Evolutionary conservation across 2,888 invertebrate species (phyloP).

Genomic region (Parnassius smintheus): DNA sequence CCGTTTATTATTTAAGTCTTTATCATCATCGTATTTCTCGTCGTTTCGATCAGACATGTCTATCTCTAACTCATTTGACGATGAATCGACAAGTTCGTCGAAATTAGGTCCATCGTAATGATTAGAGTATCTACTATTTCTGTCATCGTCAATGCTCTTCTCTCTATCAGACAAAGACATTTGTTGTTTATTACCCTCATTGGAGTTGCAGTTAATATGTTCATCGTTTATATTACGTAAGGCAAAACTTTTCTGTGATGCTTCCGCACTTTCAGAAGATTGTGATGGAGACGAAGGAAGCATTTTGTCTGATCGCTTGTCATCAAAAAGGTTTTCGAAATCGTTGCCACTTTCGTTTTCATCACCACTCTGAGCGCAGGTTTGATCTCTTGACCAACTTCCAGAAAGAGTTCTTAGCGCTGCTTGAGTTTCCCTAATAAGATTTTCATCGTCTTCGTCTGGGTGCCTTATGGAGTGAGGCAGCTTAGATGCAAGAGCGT

Average conservation of each 20-base stretch:
- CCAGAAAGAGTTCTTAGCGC: slow-evolving; percentile 93
- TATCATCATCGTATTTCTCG: slow-evolving; percentile 83
- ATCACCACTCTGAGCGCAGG: slow-evolving; percentile 82
- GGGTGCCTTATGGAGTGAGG: slow-evolving; percentile 62
- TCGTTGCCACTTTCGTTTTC: slow-evolving; percentile 89
- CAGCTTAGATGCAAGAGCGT: slow-evolving; percentile 53
- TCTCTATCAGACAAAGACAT: slow-evolving; percentile 49
- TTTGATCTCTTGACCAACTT: slow-evolving; percentile 88
- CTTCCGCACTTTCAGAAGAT: slow-evolving; percentile 81
- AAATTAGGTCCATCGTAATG: slow-evolving; percentile 88
- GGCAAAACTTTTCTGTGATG: slow-evolving; percentile 85
- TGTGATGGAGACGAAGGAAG: slow-evolving; percentile 84
- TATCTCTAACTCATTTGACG: slow-evolving; percentile 89
- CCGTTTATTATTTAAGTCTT: slow-evolving; percentile 71
- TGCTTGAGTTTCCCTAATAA: slow-evolving; percentile 93
- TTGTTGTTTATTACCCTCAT: slow-evolving; percentile 47
- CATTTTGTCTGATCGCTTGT: slow-evolving; percentile 86
- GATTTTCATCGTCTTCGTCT: slow-evolving; percentile 88
- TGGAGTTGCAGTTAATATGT: slow-evolving; percentile 48
- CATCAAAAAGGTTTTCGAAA: slow-evolving; percentile 92
- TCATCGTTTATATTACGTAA: slow-evolving; percentile 54
- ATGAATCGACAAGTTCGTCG: slow-evolving; percentile 88
- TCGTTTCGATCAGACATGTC: slow-evolving; percentile 87
- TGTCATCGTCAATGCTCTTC: slow-evolving; percentile 61
- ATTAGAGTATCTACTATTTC: slow-evolving; percentile 75